Percentiles rank a stretch among this genome's conserved stretches.
These are phyloP conservation scores for Microctenopoma lineatum DNA, from an alignment of 2,797 vertebrate species.

Conservation along the genomic window DNA sequence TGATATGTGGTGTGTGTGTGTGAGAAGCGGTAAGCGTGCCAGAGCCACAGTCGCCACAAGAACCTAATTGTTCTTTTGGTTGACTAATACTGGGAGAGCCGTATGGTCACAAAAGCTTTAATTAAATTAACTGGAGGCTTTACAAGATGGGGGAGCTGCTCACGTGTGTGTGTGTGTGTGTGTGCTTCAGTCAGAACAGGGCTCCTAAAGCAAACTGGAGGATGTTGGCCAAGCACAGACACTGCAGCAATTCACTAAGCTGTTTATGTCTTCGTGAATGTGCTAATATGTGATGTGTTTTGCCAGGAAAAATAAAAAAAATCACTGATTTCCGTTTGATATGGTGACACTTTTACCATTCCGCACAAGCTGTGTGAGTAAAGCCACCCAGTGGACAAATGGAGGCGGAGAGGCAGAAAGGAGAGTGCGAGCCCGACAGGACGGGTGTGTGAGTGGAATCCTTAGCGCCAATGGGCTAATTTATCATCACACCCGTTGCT, in stretches of 20 bases:
- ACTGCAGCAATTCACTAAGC: slow-evolving; percentile 19
- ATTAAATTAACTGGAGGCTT: slow-evolving; percentile 69
- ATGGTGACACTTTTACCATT: background rate
- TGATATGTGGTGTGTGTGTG: background rate
- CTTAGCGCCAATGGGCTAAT: slow-evolving; percentile 85
- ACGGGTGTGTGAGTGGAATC: slow-evolving; percentile 82
- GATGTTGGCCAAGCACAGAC: slow-evolving; percentile 16
- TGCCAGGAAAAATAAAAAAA: background rate
- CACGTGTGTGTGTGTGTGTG: background rate
- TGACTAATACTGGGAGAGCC: slow-evolving; percentile 48
- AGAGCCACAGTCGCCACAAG: slow-evolving; percentile 35
- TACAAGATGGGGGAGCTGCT: slow-evolving; percentile 54
- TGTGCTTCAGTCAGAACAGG: slow-evolving; percentile 22
- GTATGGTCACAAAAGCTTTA: slow-evolving; percentile 46
- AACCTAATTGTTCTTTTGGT: slow-evolving; percentile 49
- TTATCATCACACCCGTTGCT: slow-evolving; percentile 87
- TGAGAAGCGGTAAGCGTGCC: background rate
- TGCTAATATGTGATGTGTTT: background rate
- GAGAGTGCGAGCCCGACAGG: slow-evolving; percentile 72
- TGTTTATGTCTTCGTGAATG: background rate
- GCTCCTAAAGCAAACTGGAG: slow-evolving; percentile 18
- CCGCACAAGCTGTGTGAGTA: background rate
- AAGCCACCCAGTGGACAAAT: slow-evolving; percentile 23
- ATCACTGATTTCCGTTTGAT: slow-evolving; percentile 4
- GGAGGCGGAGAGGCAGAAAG: slow-evolving; percentile 36